phyloP scores from a whole-genome alignment of 1,140 invertebrate species.

The Meloidogyne exigua region DNA sequence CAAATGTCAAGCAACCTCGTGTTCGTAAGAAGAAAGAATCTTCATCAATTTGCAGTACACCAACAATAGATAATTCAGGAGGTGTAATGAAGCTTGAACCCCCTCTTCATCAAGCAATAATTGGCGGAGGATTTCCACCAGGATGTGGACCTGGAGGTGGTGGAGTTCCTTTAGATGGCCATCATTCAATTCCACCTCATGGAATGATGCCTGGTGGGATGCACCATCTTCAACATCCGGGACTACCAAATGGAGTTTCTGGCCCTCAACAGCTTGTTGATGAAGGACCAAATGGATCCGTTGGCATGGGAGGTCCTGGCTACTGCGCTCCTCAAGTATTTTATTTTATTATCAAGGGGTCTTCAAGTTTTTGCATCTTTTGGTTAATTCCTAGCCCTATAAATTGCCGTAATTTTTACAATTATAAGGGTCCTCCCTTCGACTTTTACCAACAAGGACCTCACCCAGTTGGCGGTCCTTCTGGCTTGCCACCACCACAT shows the following conservation, averaged over 20 bases:
- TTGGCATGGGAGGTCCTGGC: constrained; percentile 22
- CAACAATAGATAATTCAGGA: constrained; percentile 3
- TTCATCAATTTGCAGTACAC: constrained; percentile 25
- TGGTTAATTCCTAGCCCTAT: neutral
- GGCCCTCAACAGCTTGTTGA: constrained; percentile 18
- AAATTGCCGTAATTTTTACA: constrained; percentile 1
- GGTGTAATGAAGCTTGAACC: constrained; percentile 29
- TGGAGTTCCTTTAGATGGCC: constrained; percentile 7
- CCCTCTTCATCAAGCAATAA: neutral
- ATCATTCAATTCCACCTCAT: constrained; percentile 12
- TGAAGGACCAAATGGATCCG: constrained; percentile 20
- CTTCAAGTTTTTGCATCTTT: neutral
- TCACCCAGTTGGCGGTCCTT: constrained; percentile 11
- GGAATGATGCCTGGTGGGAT: constrained; percentile 12
- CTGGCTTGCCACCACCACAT: constrained; percentile 9
- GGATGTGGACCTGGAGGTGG: neutral
- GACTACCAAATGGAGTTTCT: constrained; percentile 24
- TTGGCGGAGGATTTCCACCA: neutral
- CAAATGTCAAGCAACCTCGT: constrained; percentile 24
- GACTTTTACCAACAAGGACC: constrained; percentile 34
- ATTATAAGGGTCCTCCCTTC: constrained; percentile 14
- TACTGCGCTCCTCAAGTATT: neutral
- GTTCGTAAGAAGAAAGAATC: constrained; percentile 40
- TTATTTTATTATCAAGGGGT: neutral
- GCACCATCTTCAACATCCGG: neutral